Conservation (phyloP, 2,113 vertebrate species). For the Psettodes erumei region DNA sequence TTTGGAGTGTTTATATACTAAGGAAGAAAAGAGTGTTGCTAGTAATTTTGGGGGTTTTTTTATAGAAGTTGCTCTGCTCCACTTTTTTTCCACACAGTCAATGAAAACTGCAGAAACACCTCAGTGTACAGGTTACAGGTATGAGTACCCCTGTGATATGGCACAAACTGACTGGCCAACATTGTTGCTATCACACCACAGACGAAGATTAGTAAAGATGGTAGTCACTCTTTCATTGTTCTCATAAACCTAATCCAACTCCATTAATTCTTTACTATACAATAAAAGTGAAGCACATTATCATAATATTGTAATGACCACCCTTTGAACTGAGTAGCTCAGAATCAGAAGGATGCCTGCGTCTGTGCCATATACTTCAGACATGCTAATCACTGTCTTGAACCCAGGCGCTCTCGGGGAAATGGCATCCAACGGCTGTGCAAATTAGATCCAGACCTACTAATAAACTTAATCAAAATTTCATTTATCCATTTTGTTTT, state of each 20-base stretch:
- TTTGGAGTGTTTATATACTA: neutral
- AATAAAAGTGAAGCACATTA: constrained; percentile 52
- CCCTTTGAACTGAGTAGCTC: constrained; percentile 16
- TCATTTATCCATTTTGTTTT: constrained; percentile 89
- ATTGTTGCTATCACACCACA: constrained; percentile 2
- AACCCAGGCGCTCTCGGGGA: constrained; percentile 76
- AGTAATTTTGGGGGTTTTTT: neutral
- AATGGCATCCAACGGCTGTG: constrained; percentile 82
- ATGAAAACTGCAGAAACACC: neutral
- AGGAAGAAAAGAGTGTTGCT: neutral
- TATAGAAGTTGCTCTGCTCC: neutral
- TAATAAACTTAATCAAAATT: constrained; percentile 91
- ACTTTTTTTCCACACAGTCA: neutral
- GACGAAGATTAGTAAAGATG: constrained; percentile 25
- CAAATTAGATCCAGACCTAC: constrained; percentile 82
- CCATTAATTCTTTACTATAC: constrained; percentile 56
- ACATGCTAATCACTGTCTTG: constrained; percentile 77
- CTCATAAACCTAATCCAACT: constrained; percentile 47
- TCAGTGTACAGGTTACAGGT: neutral
- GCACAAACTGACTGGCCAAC: neutral
- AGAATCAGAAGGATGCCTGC: constrained; percentile 53
- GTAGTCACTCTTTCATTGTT: constrained; percentile 23
- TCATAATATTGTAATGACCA: constrained; percentile 55
- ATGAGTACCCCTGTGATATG: neutral
- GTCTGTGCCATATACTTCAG: constrained; percentile 32